Evolutionary conservation across 2,888 invertebrate genomes (phyloP), one percentile per base, ranked within the genome.

Genomic region (Brachypalpus laphriformis): DNA sequence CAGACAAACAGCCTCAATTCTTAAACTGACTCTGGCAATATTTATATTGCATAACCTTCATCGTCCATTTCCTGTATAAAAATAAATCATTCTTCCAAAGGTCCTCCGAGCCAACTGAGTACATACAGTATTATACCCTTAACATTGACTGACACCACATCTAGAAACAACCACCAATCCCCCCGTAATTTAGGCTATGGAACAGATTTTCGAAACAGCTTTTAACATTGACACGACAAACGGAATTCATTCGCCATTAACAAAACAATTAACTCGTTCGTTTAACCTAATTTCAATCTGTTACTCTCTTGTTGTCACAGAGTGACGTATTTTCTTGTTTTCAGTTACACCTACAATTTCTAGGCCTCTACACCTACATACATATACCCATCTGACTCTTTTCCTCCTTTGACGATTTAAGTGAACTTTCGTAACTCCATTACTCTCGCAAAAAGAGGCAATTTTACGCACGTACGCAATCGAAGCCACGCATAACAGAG

Each of bases 271-370:
- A 83, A 80, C 78, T 72, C 68, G 63, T 78, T 77, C 78, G 49
- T 40, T 77, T 83, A 78, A 83, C 83, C 78, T 40, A 70, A 74
- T 78, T 83, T 66, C 63, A 63, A 78, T 68, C 56, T 83, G 66
- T 68, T 54, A 61, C 22, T 56, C 59, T 65, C 14, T 74, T 59
- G 72, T 54, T 71, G 14, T 9, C 37, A 34, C 54, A 56, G 28
- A 45, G 31, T 57, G 57, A 66, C 40, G 37, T 54, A 9, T 63
- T 42, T 34, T 18, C 42, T 25, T 37, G 45, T 7, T 40, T 54
- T 11, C 16, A 14, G n/a, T 4, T 45, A 59, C 37, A 74, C 34
- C 49, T 42, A 63, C 59, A 34, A 5, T 22, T 16, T 9, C 14
- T 22, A 40, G 14, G n/a, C n/a, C n/a, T n/a, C n/a, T n/a, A n/a